Base-by-base conservation (phyloP, 2,113 vertebrate genomes). In the Tachycineta bicolor region DNA sequence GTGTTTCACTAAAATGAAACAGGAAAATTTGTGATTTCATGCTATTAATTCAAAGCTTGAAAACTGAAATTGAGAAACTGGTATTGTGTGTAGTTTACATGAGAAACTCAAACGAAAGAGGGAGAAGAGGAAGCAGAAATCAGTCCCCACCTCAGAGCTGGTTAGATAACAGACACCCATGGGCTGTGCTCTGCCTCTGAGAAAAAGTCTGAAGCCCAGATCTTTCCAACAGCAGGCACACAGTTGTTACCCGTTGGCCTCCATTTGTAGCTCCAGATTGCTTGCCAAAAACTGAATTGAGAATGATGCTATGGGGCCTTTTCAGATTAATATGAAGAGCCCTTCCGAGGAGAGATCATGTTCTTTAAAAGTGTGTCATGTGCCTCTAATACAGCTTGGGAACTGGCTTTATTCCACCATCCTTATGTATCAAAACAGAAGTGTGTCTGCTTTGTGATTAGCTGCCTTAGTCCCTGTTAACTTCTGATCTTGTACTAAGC, bases 381-480 rank as follows among this genome's bases (percentile, higher is more conserved):
- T 91, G 47, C 49, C 53, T 89, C 58, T 55, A 91, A 78, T 78
- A 29, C 41, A 52, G 56, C 3, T 64, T 50, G 37, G 65, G 44
- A 90, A 47, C 55, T 91, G 79, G 52, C 73, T 90, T 77, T 90
- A 58, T 90, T 89, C 79, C 52, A 58, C 77, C 71, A 14, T 24
- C 37, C 29, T 81, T 60, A 33, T 43, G 22, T 68, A 76, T 71
- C 56, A 81, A 75, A 92, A 59, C 49, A 90, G 79, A 83, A 94
- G 55, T 55, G 89, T 93, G 46, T 83, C 74, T 93, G 63, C 59
- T 93, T 79, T 78, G 46, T 95, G 90, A 92, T 96, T 75, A 94
- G 91, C 59, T 77, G n/a, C 59, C 63, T 46, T 49, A 81, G 16
- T 88, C 93, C 23, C 52, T 65, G 22, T 68, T 95, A 96, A 77